A percentile compares a stretch with the other conserved stretches of the same genome.
Evolutionary conservation across 2,888 invertebrate species (phyloP).

Genomic region (Eupithecia vulgata): DNA sequence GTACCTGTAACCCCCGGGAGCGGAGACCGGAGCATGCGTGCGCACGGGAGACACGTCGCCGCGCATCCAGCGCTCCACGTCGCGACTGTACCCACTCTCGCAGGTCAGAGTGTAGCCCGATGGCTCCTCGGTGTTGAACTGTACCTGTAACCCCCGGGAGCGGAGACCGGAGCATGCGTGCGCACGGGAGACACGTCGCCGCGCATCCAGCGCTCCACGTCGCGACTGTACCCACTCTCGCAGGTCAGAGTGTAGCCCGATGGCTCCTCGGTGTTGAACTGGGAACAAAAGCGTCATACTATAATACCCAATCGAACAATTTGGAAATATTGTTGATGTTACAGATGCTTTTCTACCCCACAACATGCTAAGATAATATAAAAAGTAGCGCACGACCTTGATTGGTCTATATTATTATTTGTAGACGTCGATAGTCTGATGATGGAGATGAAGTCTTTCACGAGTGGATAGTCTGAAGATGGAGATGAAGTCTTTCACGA

Average conservation of each 20-base stretch:
- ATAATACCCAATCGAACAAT: not conserved
- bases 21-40: not conserved
- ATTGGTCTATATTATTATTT: too few relatives aligned
- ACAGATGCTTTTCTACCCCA: too few relatives aligned
- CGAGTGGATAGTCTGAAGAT: not conserved
- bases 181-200: constrained; percentile 39
- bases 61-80: constrained; percentile 61
- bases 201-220: constrained; percentile 61
- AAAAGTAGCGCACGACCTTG: too few relatives aligned
- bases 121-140: not conserved
- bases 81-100: constrained; percentile 56
- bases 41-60: constrained; percentile 39
- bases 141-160: not conserved
- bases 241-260: not conserved
- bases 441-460: not conserved
- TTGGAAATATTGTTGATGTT: too few relatives aligned
- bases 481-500: not conserved
- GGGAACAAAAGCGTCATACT: too few relatives aligned
- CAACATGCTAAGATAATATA: not conserved
- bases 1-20: not conserved
- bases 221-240: constrained; percentile 56
- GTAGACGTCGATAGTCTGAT: not conserved
- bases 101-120: not conserved
- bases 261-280: not conserved
- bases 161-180: not conserved